These are phyloP conservation scores for Corythornis cristatus DNA, from an alignment of 2,113 vertebrate genomes.

Conservation along the genomic window DNA sequence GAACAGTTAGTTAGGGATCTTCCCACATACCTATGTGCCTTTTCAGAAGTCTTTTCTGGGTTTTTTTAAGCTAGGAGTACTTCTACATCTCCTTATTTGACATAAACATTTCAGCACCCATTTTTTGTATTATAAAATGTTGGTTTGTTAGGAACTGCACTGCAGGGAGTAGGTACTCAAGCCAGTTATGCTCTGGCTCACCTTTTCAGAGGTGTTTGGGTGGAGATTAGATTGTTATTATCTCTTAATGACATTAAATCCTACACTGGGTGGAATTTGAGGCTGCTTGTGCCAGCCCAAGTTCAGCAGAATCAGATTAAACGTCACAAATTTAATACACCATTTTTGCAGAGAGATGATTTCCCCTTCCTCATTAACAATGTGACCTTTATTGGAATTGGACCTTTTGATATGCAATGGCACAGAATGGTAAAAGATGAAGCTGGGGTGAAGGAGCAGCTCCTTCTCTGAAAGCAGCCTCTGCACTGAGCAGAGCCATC, in stretches of 20 bases:
- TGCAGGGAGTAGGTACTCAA: neutral
- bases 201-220: neutral
- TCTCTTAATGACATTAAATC: slow-evolving; percentile 51
- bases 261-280: neutral
- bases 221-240: slow-evolving; percentile 33
- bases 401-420: slow-evolving; percentile 40
- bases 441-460: neutral
- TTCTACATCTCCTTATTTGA: neutral
- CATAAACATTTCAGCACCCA: neutral
- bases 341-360: neutral
- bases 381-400: neutral
- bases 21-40: neutral
- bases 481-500: neutral
- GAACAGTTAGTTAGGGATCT: neutral
- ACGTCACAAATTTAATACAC: neutral
- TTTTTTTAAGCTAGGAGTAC: neutral
- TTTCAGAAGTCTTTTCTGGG: neutral
- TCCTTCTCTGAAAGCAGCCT: slow-evolving; percentile 25
- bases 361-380: neutral
- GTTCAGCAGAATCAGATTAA: slow-evolving; percentile 26
- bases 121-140: neutral
- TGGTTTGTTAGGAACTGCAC: neutral
- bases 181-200: neutral
- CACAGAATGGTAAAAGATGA: slow-evolving; percentile 30
- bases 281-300: neutral